Base-by-base conservation (phyloP, 2,888 invertebrate species). In the Pinctada fucata region DNA sequence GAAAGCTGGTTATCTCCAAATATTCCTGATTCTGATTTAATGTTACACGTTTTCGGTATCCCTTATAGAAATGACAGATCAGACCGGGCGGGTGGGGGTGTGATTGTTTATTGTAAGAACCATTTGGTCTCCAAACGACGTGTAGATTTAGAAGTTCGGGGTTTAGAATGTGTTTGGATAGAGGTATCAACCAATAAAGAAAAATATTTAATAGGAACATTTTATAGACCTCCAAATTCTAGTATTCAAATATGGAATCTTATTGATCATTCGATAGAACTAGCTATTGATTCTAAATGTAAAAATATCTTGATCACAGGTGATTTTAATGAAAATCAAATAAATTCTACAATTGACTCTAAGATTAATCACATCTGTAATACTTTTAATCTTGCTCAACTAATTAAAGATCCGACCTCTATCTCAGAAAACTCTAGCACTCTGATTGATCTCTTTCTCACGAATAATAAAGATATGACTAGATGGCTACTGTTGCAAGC, bases 361-460 rank as follows among this genome's bases (percentile, higher is more conserved):
- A 66, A 45, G 45, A 5, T 75, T 50, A n/a, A 67, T 50, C 50
- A 75, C 13, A 75, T 76, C 16, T n/a, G 51, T 68, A 3, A 45
- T 13, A 47, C 5, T 16, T 48, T 67, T 51, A 69, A 70, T n/a
- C 13, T 76, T 45, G 16, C 45, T 6, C 72, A 78, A n/a, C 13
- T 73, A 3, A 73, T 78, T 13, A 68, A 13, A 51, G 73, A 78
- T 69, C 73, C 72, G 4, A 78, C 78, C 6, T 13, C 73, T n/a
- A 68, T 67, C 13, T 69, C 75, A 3, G 31, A 3, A 13, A 51
- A 48, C 10, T 13, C 63, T 4, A 10, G 8, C 4, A 66, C 73
- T 52, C 63, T 76, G 8, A 49, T 78, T 13, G 78, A 78, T 48
- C 78, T 73, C 10, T 5, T 78, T 3, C 10, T 73, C 8, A 47